These are phyloP conservation scores for Drosophila multiciliata DNA, from an alignment of 2,888 invertebrate genomes.

Conservation along the genomic window DNA sequence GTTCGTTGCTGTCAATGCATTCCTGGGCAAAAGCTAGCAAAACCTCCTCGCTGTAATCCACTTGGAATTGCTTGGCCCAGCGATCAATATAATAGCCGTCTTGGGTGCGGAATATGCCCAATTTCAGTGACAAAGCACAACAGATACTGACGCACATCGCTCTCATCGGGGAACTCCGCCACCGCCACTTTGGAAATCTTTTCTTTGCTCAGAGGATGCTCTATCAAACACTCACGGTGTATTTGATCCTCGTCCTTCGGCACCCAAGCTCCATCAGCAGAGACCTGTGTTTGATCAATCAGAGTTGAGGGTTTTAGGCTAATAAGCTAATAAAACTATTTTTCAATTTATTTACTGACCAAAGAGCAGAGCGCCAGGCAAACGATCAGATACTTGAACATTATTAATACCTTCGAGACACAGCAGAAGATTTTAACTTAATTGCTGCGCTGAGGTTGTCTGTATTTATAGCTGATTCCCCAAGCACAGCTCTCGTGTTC, in stretches of 20 bases:
- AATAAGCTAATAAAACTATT: neutral
- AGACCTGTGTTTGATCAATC: conserved; percentile 45
- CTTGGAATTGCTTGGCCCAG: conserved; percentile 82
- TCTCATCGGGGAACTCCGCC: conserved; percentile 79
- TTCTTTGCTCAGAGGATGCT: conserved; percentile 66
- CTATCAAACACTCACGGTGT: conserved; percentile 73
- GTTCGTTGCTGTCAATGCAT: conserved; percentile 79
- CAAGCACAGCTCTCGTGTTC: conserved; percentile 6
- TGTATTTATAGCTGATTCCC: conserved; percentile 52
- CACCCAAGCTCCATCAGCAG: conserved; percentile 79
- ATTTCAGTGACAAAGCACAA: conserved; percentile 64
- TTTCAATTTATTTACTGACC: conserved; percentile 50
- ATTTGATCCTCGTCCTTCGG: conserved; percentile 50
- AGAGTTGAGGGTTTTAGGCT: neutral
- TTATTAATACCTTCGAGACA: conserved; percentile 42
- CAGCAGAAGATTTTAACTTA: conserved; percentile 46
- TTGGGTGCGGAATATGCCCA: conserved; percentile 77
- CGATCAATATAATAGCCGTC: conserved; percentile 82
- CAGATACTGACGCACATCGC: conserved; percentile 78
- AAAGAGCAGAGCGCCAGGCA: conserved; percentile 57
- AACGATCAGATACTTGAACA: conserved; percentile 63
- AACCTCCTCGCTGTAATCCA: conserved; percentile 79
- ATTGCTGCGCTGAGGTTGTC: conserved; percentile 9
- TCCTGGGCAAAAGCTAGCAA: conserved; percentile 74
- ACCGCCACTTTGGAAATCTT: conserved; percentile 45